Base-by-base conservation (phyloP, 1,140 invertebrate genomes). In the Drosophila seguyi region DNA sequence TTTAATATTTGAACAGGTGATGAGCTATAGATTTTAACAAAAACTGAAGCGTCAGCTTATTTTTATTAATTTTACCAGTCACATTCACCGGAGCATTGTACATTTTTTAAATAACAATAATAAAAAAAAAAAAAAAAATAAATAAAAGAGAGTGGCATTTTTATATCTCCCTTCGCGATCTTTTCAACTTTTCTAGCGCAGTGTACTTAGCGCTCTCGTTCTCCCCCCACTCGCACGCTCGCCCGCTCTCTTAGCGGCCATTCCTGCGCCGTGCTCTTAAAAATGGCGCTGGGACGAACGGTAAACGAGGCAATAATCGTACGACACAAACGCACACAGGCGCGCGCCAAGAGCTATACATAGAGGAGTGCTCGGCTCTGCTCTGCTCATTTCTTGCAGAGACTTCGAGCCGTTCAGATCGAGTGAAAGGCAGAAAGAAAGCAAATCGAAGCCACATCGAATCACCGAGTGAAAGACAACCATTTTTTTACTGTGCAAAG, bases 361-460 rank as follows among this genome's bases (percentile, higher is more conserved):
- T 86, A 90, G 34, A 6, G 52, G 34, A 25, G 34, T 34, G 34
- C 20, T 68, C 47, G 18, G 71, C 56, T n/a, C n/a, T n/a, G n/a
- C n/a, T n/a, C n/a, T n/a, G n/a, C n/a, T n/a, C 53, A 90, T 80
- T 90, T 90, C 79, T 83, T 86, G 82, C 81, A 86, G 60, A 75
- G 67, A 90, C 86, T 80, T 74, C 65, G 81, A 61, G 69, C 59
- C 72, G 81, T 77, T 22, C 71, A 87, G 73, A 90, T 58, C 61
- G 34, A 71, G 55, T 47, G 13, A 60, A 75, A 74, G 39, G 18
- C 38, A 60, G 16, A 25, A 38, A 42, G 34, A 60, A 68, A 68
- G 50, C 42, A 50, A 41, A 67, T 47, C 69, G 39, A 47, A 41
- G 25, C 16, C 25, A 29, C 25, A 48, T 29, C 10, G 25, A 22